These are phyloP conservation scores for Thymelicus lineola DNA, from an alignment of 2,888 invertebrate species.

Conservation along the genomic window DNA sequence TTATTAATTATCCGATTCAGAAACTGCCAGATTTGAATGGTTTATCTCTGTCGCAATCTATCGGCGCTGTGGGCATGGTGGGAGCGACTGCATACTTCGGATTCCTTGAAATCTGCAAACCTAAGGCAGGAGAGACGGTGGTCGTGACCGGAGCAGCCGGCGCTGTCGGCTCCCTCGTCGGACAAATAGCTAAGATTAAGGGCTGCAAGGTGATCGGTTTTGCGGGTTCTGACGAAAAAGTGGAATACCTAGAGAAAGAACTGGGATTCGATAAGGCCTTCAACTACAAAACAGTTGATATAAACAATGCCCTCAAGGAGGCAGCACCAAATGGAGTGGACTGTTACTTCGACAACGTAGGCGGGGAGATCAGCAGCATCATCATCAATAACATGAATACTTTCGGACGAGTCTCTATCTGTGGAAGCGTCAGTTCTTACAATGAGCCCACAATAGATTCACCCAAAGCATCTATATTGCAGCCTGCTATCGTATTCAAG, in stretches of 20 bases:
- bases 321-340: slow-evolving; percentile 89
- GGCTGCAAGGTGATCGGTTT: slow-evolving; percentile 88
- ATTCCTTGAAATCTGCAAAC: slow-evolving; percentile 87
- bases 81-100: slow-evolving; percentile 91
- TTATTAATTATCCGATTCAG: slow-evolving; percentile 43
- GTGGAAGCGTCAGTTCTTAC: slow-evolving; percentile 86
- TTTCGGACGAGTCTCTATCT: slow-evolving; percentile 85
- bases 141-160: slow-evolving; percentile 90
- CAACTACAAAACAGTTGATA: slow-evolving; percentile 88
- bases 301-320: slow-evolving; percentile 84
- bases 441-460: slow-evolving; percentile 63
- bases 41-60: slow-evolving; percentile 78
- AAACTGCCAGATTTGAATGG: slow-evolving; percentile 82
- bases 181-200: slow-evolving; percentile 91
- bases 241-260: slow-evolving; percentile 87
- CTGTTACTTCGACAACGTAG: slow-evolving; percentile 92
- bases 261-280: slow-evolving; percentile 89
- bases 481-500: slow-evolving; percentile 75
- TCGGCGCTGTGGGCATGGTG: slow-evolving; percentile 88
- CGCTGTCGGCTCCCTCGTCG: slow-evolving; percentile 90
- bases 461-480: slow-evolving; percentile 58
- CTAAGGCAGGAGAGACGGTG: slow-evolving; percentile 88
- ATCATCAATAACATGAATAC: slow-evolving; percentile 86
- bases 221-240: slow-evolving; percentile 89
- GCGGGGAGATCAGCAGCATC: slow-evolving; percentile 86